A percentile compares a stretch with the other conserved stretches of the same genome.
Conservation (phyloP, 2,888 invertebrate genomes). For the Platypus cylindrus region DNA sequence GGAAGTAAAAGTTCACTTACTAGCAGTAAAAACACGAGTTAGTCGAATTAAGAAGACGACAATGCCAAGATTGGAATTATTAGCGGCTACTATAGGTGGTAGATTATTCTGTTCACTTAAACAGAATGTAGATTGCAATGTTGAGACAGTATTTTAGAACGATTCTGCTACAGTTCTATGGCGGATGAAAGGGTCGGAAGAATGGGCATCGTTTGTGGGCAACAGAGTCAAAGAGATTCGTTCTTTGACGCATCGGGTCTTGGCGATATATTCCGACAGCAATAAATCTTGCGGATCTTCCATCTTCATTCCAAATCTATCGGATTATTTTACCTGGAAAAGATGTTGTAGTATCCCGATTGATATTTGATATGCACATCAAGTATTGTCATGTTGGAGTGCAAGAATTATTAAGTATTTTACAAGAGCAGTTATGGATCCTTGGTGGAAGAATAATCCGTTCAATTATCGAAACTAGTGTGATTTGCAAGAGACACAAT, state of each 20-base stretch:
- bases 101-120: neutral
- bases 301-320: conserved; percentile 3
- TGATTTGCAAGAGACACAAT: conserved; percentile 3
- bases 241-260: too few relatives aligned
- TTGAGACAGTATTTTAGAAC: conserved; percentile 6
- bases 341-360: neutral
- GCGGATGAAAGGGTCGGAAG: conserved; percentile 6
- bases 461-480: neutral
- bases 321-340: neutral
- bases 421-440: neutral
- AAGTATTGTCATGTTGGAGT: conserved; percentile 1
- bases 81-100: conserved; percentile 17
- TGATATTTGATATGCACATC: neutral
- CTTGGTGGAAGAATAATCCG: neutral
- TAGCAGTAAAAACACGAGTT: neutral
- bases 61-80: neutral
- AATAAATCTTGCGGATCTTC: conserved; percentile 8
- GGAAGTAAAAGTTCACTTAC: too few relatives aligned
- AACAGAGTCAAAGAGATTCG: conserved; percentile 7
- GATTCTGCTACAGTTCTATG: conserved; percentile 7
- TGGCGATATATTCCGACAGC: too few relatives aligned
- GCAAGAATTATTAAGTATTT: neutral
- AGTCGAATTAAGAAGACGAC: neutral
- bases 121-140: neutral
- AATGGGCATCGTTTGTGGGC: conserved; percentile 10